Base-by-base conservation (phyloP, 2,113 vertebrate species). In the Ariopsis seemanni region DNA sequence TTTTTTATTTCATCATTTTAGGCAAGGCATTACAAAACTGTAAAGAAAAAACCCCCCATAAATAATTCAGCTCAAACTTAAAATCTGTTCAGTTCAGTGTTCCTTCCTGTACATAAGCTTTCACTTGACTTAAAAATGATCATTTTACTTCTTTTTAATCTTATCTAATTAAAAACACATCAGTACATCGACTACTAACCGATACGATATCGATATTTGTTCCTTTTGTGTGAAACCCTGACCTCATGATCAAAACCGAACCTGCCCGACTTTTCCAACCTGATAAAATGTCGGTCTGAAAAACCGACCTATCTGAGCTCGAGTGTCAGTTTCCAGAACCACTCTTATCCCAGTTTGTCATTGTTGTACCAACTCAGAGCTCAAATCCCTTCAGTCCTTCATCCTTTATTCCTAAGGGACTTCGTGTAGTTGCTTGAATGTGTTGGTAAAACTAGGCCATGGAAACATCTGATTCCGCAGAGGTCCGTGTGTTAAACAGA, bases 321-420 rank as follows among this genome's bases (percentile, higher is more conserved):
- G 1, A 72, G 15, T 1, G 2, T 34, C 2, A 72, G 15, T 9
- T 2, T 25, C 20, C 48, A 52, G 15, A 52, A 52, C 6, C 48
- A 12, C 48, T n/a, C 48, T 77, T 14, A 14, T n/a, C 22, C 34
- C 18, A 48, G 6, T 52, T 52, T 25, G 48, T 12, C n/a, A 11
- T 6, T 81, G 4, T 58, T 58, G 27, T 6, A 57, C 14, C 25
- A 34, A 30, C n/a, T 57, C 50, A 15, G 52, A 78, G 48, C 52
- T 60, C 50, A 10, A 81, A 58, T 81, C 79, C 79, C 27, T 82
- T 22, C 55, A 58, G n/a, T 80, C 78, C 27, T 80, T 62, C 34
- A 22, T 62, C 30, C 30, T 42, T 62, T 82, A 60, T 42, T 81
- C 79, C 18, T 22, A 2, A 22, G 57, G 62, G 79, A 82, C 79